A percentile compares a stretch with the other conserved stretches of the same genome.
These are phyloP conservation scores for Chrysolina americana DNA, from an alignment of 2,888 invertebrate species.

Conservation along the genomic window DNA sequence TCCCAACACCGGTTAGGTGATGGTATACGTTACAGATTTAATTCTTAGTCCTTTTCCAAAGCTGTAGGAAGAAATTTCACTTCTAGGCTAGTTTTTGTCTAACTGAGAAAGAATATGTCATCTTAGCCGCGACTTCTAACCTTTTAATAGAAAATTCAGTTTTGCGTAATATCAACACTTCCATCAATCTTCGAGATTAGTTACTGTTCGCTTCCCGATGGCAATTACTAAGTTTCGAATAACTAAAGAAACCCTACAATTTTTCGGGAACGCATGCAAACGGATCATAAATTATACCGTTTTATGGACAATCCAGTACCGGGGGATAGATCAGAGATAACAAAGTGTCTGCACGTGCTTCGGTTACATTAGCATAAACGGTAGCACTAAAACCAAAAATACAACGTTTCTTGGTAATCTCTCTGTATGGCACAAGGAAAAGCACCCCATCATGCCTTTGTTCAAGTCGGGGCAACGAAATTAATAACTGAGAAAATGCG, in stretches of 20 bases:
- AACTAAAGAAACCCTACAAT: neutral
- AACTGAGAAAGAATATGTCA: no score
- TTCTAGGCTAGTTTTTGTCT: no score
- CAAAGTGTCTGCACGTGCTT: slow-evolving; percentile 57
- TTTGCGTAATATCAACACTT: neutral
- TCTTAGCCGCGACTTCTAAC: no score
- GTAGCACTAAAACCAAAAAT: slow-evolving; percentile 57
- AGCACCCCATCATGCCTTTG: slow-evolving; percentile 3
- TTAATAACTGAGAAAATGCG: neutral
- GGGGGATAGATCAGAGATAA: slow-evolving; percentile 56
- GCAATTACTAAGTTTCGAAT: neutral
- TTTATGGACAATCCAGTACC: slow-evolving; percentile 47
- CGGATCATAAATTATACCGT: slow-evolving; percentile 8
- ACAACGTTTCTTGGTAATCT: slow-evolving; percentile 59
- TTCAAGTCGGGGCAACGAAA: neutral
- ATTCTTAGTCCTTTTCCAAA: no score
- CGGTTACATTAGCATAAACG: slow-evolving; percentile 59
- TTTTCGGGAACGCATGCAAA: slow-evolving; percentile 1
- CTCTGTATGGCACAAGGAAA: slow-evolving; percentile 56
- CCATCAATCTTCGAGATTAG: neutral
- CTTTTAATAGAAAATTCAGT: no score
- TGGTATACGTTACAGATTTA: no score
- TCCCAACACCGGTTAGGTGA: no score
- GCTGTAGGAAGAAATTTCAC: no score
- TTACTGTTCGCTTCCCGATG: neutral